A percentile compares a stretch with the other conserved stretches of the same genome.
Conservation (phyloP, 2,797 vertebrate genomes). For the Gouania willdenowi region DNA sequence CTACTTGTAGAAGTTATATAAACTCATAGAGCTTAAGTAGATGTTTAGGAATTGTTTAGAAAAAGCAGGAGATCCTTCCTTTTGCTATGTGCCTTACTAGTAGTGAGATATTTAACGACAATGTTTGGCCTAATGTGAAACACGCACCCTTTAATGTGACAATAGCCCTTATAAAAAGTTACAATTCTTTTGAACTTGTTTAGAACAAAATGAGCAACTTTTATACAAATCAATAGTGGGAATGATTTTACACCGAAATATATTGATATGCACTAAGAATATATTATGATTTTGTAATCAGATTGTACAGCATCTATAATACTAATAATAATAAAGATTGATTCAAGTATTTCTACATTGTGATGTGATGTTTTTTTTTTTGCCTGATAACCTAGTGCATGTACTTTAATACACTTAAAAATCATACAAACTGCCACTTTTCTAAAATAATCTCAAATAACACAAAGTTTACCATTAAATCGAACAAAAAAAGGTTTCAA, state of each 20-base stretch:
- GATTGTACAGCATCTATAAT: constrained; percentile 40
- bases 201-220: constrained; percentile 39
- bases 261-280: constrained; percentile 32
- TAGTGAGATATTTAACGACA: constrained; percentile 1
- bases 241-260: constrained; percentile 18
- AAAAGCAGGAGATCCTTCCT: constrained; percentile 15
- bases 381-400: too few species aligned
- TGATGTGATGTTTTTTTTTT: background rate
- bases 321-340: constrained; percentile 38
- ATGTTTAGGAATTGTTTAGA: constrained; percentile 14
- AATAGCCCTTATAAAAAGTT: constrained; percentile 15
- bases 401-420: too few species aligned
- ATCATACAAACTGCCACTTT: too few species aligned
- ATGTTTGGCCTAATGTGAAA: constrained; percentile 38
- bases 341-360: constrained; percentile 23
- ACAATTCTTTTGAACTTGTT: constrained; percentile 20
- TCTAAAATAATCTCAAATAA: too few species aligned
- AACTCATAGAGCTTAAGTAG: constrained; percentile 3
- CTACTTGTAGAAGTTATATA: too few species aligned
- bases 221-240: constrained; percentile 37
- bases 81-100: constrained; percentile 50
- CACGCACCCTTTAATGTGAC: constrained; percentile 57
- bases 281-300: constrained; percentile 36
- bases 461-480: too few species aligned
- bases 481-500: too few species aligned